phyloP scores from a whole-genome alignment of 1,140 invertebrate species.

The Meteorus sp. region DNA sequence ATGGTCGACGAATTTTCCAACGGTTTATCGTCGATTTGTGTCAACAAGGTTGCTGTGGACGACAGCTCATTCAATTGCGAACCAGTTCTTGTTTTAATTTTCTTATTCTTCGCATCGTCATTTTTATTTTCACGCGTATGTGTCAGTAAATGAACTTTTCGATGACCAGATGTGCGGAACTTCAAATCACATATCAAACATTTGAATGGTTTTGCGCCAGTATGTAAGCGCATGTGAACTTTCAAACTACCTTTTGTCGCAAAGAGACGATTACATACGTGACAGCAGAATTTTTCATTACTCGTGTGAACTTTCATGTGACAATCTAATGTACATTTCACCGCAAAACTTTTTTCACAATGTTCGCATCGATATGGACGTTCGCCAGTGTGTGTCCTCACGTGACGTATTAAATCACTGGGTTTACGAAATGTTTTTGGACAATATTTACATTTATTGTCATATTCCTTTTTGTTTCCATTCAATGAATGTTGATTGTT shows the following conservation, averaged over 20 bases:
- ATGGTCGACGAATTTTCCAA: too few species aligned
- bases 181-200: constrained; percentile 66
- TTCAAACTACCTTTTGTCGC: constrained; percentile 68
- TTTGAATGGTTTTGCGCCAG: constrained; percentile 69
- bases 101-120: constrained; percentile 27
- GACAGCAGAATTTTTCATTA: constrained; percentile 62
- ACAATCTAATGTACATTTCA: constrained; percentile 68
- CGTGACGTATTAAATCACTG: constrained; percentile 60
- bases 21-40: constrained; percentile 25
- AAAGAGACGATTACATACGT: constrained; percentile 64
- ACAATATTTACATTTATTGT: constrained; percentile 64
- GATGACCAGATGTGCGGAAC: constrained; percentile 72
- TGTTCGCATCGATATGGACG: constrained; percentile 67
- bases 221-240: constrained; percentile 73
- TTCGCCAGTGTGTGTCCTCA: constrained; percentile 69
- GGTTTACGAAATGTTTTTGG: constrained; percentile 60
- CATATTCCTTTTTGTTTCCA: constrained; percentile 43
- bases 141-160: constrained; percentile 65
- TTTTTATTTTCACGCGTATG: constrained; percentile 57
- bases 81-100: too few species aligned
- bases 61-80: constrained; percentile 31
- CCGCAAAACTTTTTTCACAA: constrained; percentile 69
- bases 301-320: constrained; percentile 65
- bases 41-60: constrained; percentile 27
- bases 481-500: constrained; percentile 6